phyloP scores from a whole-genome alignment of 2,113 vertebrate genomes.

The Zeus faber region DNA sequence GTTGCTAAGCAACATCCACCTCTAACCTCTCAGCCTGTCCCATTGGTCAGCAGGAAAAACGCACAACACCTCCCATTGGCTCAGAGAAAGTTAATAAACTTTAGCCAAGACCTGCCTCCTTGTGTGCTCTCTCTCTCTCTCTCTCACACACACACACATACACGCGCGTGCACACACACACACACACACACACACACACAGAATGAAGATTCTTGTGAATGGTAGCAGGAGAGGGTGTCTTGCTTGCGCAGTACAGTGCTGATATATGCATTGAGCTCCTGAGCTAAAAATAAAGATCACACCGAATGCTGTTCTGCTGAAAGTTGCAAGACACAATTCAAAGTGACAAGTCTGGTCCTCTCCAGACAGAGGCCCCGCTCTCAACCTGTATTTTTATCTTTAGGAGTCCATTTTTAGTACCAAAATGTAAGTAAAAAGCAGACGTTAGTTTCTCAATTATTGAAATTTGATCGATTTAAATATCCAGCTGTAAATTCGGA shows the following conservation, averaged over 20 bases:
- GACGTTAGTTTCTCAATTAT: too few relatives aligned
- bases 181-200: conserved; percentile 47
- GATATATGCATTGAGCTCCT: conserved; percentile 72
- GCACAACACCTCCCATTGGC: conserved; percentile 72
- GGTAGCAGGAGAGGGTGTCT: conserved; percentile 68
- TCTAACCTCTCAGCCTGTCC: conserved; percentile 70
- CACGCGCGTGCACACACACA: too few relatives aligned
- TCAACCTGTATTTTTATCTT: too few relatives aligned
- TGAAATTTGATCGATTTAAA: too few relatives aligned
- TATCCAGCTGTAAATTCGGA: too few relatives aligned
- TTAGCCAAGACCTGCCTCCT: conserved; percentile 72
- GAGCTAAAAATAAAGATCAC: conserved; percentile 75
- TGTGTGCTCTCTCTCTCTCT: conserved; percentile 36
- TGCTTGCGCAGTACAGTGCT: conserved; percentile 68
- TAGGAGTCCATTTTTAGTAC: too few relatives aligned
- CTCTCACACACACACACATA: conserved; percentile 35
- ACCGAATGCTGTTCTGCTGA: conserved; percentile 59
- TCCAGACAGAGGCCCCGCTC: conserved; percentile 62
- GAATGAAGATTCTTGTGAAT: conserved; percentile 78
- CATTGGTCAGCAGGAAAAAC: conserved; percentile 75
- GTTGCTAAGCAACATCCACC: conserved; percentile 84
- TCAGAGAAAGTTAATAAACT: conserved; percentile 80
- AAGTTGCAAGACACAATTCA: conserved; percentile 69
- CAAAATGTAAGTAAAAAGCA: too few relatives aligned
- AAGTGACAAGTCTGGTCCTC: conserved; percentile 68